Evolutionary conservation across 2,113 vertebrate genomes (phyloP).

Genomic region (Thalassoma bifasciatum): DNA sequence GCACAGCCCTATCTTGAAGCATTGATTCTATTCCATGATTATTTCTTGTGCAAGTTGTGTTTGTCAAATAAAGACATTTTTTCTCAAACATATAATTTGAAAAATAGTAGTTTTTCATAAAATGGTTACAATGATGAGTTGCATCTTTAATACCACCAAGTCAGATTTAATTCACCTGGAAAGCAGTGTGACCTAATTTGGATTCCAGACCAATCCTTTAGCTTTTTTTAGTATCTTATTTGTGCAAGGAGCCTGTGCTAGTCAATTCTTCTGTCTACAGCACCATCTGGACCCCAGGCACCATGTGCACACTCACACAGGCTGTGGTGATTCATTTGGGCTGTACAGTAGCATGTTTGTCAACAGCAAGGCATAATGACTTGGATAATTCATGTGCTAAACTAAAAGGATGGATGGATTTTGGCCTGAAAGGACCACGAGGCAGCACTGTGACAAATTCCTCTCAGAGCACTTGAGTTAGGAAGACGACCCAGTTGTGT

Average conservation of each 20-base stretch:
- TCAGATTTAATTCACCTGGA: too few relatives aligned
- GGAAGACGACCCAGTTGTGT: conserved; percentile 61
- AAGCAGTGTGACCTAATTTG: neutral
- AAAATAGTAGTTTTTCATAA: too few relatives aligned
- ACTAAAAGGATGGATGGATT: conserved; percentile 30
- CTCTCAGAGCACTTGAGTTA: conserved; percentile 40
- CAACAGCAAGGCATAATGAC: conserved; percentile 29
- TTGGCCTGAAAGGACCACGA: conserved; percentile 50
- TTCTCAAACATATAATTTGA: too few relatives aligned
- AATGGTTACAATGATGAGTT: too few relatives aligned
- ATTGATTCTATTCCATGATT: too few relatives aligned
- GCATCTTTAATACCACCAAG: too few relatives aligned
- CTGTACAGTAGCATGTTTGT: conserved; percentile 48
- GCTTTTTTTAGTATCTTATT: conserved; percentile 13
- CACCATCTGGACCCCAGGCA: conserved; percentile 53
- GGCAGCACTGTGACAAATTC: conserved; percentile 54
- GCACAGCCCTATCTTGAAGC: too few relatives aligned
- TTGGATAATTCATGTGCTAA: conserved; percentile 20
- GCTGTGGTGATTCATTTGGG: conserved; percentile 17
- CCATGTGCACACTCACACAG: neutral
- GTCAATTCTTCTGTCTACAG: conserved; percentile 33
- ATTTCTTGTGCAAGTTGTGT: too few relatives aligned
- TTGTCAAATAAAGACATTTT: too few relatives aligned
- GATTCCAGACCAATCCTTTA: conserved; percentile 1
- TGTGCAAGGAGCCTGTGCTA: conserved; percentile 13